Evolutionary conservation across 2,113 vertebrate species (phyloP).

Genomic region (Misgurnus anguillicaudatus): DNA sequence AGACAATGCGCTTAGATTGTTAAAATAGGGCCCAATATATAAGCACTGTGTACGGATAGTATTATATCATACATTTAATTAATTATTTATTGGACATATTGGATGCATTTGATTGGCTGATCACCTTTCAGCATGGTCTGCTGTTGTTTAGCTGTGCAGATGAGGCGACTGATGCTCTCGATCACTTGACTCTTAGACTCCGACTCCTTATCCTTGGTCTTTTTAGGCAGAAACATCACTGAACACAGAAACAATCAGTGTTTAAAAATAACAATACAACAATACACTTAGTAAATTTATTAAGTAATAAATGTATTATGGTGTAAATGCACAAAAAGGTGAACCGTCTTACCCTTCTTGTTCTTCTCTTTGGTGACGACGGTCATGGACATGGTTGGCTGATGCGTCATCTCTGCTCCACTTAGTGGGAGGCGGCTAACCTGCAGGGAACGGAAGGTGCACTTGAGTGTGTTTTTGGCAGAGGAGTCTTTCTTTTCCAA

Average conservation of each 20-base stretch:
- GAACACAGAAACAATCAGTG: constrained; percentile 45
- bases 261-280: neutral
- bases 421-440: constrained; percentile 92
- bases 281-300: neutral
- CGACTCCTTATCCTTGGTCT: constrained; percentile 93
- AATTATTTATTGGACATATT: neutral
- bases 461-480: constrained; percentile 95
- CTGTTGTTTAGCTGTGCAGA: constrained; percentile 97
- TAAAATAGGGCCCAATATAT: too few species aligned
- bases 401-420: constrained; percentile 75
- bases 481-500: constrained; percentile 87
- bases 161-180: constrained; percentile 94
- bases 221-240: constrained; percentile 99
- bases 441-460: constrained; percentile 98
- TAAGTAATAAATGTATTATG: neutral
- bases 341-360: constrained; percentile 85
- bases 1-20: too few species aligned
- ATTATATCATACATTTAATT: too few species aligned
- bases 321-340: too few species aligned
- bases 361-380: constrained; percentile 98
- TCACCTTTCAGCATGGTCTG: constrained; percentile 97
- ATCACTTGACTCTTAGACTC: constrained; percentile 97
- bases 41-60: too few species aligned
- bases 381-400: constrained; percentile 93
- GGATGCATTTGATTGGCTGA: constrained; percentile 10